Evolutionary conservation across 1,140 invertebrate genomes (phyloP), one percentile per base, ranked within the genome.

Genomic region (Eupristina koningsbergeri): DNA sequence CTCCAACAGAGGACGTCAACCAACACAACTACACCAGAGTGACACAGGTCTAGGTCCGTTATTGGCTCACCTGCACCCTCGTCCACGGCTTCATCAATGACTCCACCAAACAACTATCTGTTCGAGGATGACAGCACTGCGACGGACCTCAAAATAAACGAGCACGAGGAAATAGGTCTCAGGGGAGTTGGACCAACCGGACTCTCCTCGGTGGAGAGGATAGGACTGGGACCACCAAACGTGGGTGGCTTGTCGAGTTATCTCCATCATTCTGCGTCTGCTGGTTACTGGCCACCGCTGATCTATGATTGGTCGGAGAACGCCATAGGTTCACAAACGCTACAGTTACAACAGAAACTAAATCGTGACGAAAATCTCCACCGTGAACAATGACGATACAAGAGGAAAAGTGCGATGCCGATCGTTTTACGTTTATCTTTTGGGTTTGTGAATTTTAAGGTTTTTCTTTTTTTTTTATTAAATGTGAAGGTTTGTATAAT

Each of bases 41-140:
- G 91, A 92, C 91, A 90, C 90, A 91, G 91, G 92, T 89, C 92
- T 73, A 86, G 90, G 89, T 92, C 92, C 91, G 92, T 91, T 88
- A 89, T 89, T 0, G 78, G 47, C 15, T 92, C 91, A 67, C 88
- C 91, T 26, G 90, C 91, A 63, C 67, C 92, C 67, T 92, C 92
- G n/a, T 92, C 92, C 81, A 91, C 91, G 67, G 90, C 92, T 3
- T 92, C 92, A 53, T 92, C 92, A 36, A 90, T 91, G 86, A 87
- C 91, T 31, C 92, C 92, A 63, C 90, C 91, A 29, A 89, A 89
- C 39, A 88, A 91, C 79, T 92, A 92, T 39, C 86, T 92, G 50
- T 89, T 91, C 71, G 92, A 92, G 85, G 92, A 92, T 81, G 92
- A 92, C 76, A 71, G 47, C 13, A 36, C 82, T n/a, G 53, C 58